Base-by-base conservation (phyloP, 2,113 vertebrate species). In the Phaethon lepturus region DNA sequence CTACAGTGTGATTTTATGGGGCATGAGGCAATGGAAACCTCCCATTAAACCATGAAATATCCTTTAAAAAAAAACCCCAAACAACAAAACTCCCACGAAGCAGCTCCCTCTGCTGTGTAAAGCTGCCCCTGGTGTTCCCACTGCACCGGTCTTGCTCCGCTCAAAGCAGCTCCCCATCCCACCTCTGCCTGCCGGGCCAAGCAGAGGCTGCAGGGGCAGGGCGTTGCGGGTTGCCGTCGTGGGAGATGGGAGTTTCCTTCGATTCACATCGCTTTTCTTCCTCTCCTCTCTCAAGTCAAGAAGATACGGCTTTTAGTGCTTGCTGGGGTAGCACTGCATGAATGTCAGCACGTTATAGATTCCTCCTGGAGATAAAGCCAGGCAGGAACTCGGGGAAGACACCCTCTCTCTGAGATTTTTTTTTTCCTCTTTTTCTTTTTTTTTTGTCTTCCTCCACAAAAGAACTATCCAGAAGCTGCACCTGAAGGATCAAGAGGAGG, bases 141-240 rank as follows among this genome's bases (percentile, higher is more conserved):
- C 19, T 26, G 33, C 35, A 29, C 17, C 0, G 0, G 31, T 24
- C 62, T 15, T 10, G 72, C 19, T 73, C 64, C 18, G n/a, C 71
- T 29, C 47, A 17, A 6, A 68, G 86, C 59, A 40, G 42, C 7
- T 44, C 13, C 81, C 6, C 13, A 10, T 31, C 33, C 55, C 35
- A 35, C 10, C 38, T 59, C 53, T 20, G 40, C 33, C 38, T 49
- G 29, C 25, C 1, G 0, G 29, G 33, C 52, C 0, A 1, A 42
- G 58, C 42, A 12, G 63, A 29, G 68, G 56, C 56, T 73, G 49
- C 26, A 66, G 23, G 33, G 18, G 7, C 47, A 45, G 62, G 22
- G 28, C 0, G 0, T 1, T 16, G 13, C 2, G 42, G 20, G 17
- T 11, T 11, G 35, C 58, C 25, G 5, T 35, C 29, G 0, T 2